A percentile compares a stretch with the other conserved stretches of the same genome.
phyloP scores from a whole-genome alignment of 2,113 vertebrate genomes.

The Asarcornis scutulata region DNA sequence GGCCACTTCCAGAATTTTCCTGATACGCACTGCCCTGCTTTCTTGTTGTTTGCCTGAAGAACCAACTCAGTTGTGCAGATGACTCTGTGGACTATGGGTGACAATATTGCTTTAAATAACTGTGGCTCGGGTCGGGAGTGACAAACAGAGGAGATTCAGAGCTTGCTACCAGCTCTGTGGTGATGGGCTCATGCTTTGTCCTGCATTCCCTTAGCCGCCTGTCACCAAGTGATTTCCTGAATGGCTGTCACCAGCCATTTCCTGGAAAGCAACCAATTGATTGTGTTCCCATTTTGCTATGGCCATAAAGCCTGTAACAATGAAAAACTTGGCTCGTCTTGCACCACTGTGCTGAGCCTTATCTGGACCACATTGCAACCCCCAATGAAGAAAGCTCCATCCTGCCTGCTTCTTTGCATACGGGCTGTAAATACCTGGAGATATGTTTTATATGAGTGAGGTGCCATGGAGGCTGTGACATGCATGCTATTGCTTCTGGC shows the following conservation, averaged over 20 bases:
- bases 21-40: neutral
- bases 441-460: neutral
- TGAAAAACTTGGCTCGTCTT: neutral
- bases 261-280: conserved; percentile 48
- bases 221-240: neutral
- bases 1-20: neutral
- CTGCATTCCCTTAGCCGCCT: neutral
- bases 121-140: neutral
- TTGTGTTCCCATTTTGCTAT: neutral
- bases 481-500: conserved; percentile 7
- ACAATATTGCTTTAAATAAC: conserved; percentile 13
- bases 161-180: neutral
- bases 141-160: neutral
- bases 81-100: neutral
- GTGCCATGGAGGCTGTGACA: neutral
- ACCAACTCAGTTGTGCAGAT: neutral
- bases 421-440: conserved; percentile 7
- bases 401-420: neutral
- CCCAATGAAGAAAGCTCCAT: fast-evolving
- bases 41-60: neutral
- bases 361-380: neutral
- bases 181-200: conserved; percentile 11
- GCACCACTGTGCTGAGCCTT: neutral
- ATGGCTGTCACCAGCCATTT: neutral
- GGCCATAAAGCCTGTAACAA: neutral